Evolutionary conservation across 1,140 invertebrate species (phyloP).

Genomic region (Polypedilum pembai): DNA sequence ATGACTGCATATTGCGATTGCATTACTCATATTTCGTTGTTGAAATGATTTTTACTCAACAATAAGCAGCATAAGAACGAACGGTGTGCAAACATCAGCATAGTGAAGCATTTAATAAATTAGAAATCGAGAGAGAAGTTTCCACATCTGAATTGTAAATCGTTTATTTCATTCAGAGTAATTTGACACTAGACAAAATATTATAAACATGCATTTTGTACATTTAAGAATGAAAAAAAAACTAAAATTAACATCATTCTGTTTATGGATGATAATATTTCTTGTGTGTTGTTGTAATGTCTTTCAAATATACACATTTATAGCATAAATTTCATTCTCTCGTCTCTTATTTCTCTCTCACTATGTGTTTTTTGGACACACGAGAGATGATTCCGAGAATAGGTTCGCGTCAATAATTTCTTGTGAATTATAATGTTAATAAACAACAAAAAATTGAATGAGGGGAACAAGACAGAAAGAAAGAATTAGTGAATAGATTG

Average conservation of each 20-base stretch:
- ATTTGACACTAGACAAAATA: slow-evolving; percentile 15
- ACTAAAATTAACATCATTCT: slow-evolving; percentile 13
- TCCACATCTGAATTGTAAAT: not conserved
- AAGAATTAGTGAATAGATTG: not conserved
- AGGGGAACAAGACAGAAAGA: not conserved
- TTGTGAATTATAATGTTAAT: not conserved
- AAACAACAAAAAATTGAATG: not conserved
- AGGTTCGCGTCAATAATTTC: slow-evolving; percentile 7
- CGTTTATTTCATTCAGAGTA: not conserved
- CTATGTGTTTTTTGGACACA: not conserved
- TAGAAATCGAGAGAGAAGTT: not conserved
- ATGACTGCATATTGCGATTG: not conserved
- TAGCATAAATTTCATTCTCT: not conserved
- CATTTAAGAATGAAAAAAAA: not conserved
- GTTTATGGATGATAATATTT: slow-evolving; percentile 14
- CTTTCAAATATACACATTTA: not conserved
- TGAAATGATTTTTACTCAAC: not conserved
- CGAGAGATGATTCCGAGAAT: not conserved
- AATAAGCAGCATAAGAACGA: not conserved
- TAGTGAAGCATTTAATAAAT: not conserved
- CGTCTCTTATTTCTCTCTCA: not conserved
- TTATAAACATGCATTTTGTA: not conserved
- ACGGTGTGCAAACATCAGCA: not conserved
- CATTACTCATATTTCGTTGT: not conserved
- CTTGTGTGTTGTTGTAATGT: not conserved